Conservation (phyloP, 2,113 vertebrate genomes). For the Pelecanus crispus region DNA sequence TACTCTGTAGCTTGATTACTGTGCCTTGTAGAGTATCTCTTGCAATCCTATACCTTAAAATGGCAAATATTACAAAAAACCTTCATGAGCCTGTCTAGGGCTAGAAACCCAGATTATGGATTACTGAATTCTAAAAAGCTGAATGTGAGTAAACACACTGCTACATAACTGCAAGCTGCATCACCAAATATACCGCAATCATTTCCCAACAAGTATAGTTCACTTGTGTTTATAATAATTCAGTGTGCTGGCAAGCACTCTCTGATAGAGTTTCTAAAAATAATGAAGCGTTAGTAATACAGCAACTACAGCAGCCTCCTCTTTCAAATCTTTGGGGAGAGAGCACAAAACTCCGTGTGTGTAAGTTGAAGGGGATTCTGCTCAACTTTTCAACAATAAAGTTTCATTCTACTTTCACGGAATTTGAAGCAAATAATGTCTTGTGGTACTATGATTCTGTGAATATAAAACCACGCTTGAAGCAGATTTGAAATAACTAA, state of each 20-base stretch:
- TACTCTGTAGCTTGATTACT: neutral
- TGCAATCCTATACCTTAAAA: neutral
- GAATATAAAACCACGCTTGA: neutral
- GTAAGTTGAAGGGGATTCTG: neutral
- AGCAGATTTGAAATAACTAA: neutral
- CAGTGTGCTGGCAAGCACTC: neutral
- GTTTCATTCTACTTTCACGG: neutral
- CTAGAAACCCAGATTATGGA: accelerated
- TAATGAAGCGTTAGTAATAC: neutral
- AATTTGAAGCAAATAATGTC: neutral
- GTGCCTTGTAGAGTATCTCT: neutral
- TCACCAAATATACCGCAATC: neutral
- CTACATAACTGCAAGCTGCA: neutral
- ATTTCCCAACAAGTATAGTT: neutral
- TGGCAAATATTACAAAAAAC: neutral
- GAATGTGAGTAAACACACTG: neutral
- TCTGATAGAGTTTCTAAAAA: neutral
- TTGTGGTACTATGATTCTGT: neutral
- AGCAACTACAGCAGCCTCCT: neutral
- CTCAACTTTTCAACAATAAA: neutral
- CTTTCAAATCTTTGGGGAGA: neutral
- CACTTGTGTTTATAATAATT: neutral
- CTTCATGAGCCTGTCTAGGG: no score
- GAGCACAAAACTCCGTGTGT: accelerated
- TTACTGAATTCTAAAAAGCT: no score